Percentiles rank a stretch among this genome's conserved stretches.
Evolutionary conservation across 2,888 invertebrate species (phyloP).

Genomic region (Cancer borealis): DNA sequence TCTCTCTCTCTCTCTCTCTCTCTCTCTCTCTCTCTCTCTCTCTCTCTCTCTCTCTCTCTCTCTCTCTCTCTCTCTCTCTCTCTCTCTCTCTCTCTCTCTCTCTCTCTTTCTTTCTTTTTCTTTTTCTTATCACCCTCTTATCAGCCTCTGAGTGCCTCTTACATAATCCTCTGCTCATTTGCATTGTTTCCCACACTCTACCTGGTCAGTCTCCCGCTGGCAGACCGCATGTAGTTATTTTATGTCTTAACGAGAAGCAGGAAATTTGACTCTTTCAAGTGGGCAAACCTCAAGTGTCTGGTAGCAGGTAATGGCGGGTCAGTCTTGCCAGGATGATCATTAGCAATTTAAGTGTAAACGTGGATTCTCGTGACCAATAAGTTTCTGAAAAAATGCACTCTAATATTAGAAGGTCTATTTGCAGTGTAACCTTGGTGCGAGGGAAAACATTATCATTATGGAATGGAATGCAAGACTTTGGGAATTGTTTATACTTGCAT

Average conservation of each 20-base stretch:
- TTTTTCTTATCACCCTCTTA: background rate
- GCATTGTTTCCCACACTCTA: background rate
- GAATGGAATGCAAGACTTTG: background rate
- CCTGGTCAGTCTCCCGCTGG: background rate
- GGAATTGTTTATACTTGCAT: background rate
- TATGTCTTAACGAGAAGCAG: background rate
- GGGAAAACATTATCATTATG: background rate
- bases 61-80: constrained; percentile 14
- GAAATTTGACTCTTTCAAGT: background rate
- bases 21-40: constrained; percentile 37
- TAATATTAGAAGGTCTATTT: background rate
- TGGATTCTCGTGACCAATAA: background rate
- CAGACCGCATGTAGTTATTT: background rate
- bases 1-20: background rate
- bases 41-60: constrained; percentile 26
- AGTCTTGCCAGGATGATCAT: background rate
- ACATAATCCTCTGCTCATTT: background rate
- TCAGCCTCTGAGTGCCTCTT: background rate
- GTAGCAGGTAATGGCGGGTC: background rate
- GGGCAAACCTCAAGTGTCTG: background rate
- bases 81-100: constrained; percentile 17
- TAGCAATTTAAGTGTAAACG: background rate
- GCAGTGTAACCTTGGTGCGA: background rate
- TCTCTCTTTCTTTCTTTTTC: background rate
- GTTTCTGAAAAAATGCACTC: background rate